Conservation (phyloP, 2,113 vertebrate genomes). For the Bubalus kerabau region DNA sequence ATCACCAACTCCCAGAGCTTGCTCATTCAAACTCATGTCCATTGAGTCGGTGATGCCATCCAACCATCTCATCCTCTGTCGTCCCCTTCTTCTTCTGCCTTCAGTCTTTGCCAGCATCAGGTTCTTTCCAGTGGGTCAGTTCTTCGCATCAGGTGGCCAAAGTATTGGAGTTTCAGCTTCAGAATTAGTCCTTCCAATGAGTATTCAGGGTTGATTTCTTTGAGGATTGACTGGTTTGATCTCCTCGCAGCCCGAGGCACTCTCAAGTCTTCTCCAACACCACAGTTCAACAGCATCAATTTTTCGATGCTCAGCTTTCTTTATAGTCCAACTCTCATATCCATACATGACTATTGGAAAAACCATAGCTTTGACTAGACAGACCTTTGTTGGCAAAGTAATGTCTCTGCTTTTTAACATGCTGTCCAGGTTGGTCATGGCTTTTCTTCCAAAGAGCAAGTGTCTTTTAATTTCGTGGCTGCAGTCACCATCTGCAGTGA, state of each 20-base stretch:
- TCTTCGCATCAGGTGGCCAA: neutral
- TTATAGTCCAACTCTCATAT: neutral
- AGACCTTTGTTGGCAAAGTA: neutral
- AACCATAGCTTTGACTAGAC: neutral
- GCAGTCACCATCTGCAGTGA: neutral
- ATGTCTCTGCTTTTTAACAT: neutral
- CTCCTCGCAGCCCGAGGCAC: neutral
- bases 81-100: neutral
- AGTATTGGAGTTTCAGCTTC: neutral
- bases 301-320: neutral
- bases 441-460: neutral
- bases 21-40: neutral
- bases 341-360: neutral
- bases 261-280: neutral
- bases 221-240: neutral
- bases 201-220: neutral
- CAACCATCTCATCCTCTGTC: neutral
- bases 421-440: neutral
- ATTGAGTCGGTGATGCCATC: neutral
- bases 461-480: neutral
- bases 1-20: neutral
- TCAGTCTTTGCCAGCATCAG: neutral
- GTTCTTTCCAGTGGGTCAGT: neutral
- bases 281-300: neutral
- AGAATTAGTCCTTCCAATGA: neutral